phyloP scores from a whole-genome alignment of 1,140 invertebrate species.

The Cylas formicarius region DNA sequence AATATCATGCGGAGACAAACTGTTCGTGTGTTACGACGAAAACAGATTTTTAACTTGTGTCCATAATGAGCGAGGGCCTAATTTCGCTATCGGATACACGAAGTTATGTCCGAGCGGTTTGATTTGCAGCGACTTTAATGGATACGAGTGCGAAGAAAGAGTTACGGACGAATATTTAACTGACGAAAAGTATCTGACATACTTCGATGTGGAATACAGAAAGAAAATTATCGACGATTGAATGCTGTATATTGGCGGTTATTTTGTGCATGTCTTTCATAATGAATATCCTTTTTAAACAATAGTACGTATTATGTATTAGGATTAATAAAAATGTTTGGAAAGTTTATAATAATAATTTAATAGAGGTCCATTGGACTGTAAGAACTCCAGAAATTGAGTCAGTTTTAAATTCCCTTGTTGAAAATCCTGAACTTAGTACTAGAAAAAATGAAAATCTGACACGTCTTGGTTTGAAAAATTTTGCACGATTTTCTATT shows the following conservation, averaged over 20 bases:
- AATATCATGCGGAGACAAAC: background rate
- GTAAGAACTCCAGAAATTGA: no score
- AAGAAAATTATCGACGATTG: constrained; percentile 14
- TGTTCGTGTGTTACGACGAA: constrained; percentile 1
- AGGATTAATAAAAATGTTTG: no score
- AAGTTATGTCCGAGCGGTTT: constrained; percentile 7
- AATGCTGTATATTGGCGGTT: constrained; percentile 14
- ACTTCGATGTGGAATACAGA: constrained; percentile 11
- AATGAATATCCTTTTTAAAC: no score
- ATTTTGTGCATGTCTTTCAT: constrained; percentile 6
- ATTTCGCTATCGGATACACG: background rate
- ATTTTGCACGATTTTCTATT: no score
- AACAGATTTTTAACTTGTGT: constrained; percentile 1
- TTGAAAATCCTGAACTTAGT: no score
- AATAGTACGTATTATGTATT: no score
- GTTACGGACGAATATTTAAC: constrained; percentile 10
- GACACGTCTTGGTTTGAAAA: no score
- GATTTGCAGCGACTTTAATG: constrained; percentile 9
- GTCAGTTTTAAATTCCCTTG: no score
- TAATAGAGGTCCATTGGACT: no score
- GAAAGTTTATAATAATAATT: no score
- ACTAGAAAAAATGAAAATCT: no score
- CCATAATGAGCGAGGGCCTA: background rate
- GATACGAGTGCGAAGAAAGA: constrained; percentile 7
- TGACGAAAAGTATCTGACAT: constrained; percentile 1